Base-by-base conservation (phyloP, 2,113 vertebrate species). In the Heterotilapia buettikoferi region DNA sequence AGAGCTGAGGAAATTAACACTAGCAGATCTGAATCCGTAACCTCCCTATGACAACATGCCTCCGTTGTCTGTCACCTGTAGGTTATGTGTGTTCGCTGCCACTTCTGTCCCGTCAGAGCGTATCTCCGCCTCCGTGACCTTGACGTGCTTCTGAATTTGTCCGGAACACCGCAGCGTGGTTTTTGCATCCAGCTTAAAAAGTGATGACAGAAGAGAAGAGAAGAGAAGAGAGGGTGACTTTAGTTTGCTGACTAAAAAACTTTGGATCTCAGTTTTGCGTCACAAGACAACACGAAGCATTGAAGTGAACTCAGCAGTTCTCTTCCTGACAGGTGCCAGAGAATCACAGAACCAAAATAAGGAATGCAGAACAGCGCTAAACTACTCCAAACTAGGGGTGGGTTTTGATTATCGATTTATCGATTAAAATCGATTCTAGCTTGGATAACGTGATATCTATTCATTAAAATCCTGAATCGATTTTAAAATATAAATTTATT, bases 31-130 rank as follows among this genome's bases (percentile, higher is more conserved):
- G 47, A 86, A 87, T 78, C 26, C 54, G 18, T 31, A 89, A 31
- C 12, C 6, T 91, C 38, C 9, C 88, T n/a, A 92, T 89, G 90
- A 85, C 92, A 88, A 93, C 92, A 76, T 66, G 68, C 78, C 56
- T 80, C 88, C 50, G 16, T 71, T 61, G 57, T 81, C 47, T 43
- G 93, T 94, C 97, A 99, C 99, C 98, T 99, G 97, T 99, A 99
- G 86, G 99, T 99, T 97, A 99, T 99, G 96, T 99, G 98, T 43
- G 98, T 97, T 89, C 99, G 98, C 83, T 99, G 98, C 99, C 99
- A 99, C 95, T 97, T 99, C 95, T 99, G 98, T 88, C 99, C 99
- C 2, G 99, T 99, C 92, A 99, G 95, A 0, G 99, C 98, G 1
- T 99, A 99, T 85, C 99, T 97, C 85, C 98, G 97, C 81, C 97